Evolutionary conservation across 2,113 vertebrate species (phyloP).

Genomic region (Zeus faber): DNA sequence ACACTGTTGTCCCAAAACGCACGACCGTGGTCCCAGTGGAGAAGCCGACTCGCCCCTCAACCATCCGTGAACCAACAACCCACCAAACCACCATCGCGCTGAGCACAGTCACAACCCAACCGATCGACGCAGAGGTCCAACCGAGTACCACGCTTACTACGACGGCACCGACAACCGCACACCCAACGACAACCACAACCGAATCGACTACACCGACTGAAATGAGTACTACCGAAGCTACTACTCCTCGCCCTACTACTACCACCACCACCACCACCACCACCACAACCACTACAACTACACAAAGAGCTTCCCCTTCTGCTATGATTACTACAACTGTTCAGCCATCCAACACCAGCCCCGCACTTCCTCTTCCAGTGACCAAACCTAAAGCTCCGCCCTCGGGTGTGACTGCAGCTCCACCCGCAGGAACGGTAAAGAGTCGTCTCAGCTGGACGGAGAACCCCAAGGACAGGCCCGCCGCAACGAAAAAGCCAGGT

Average conservation of each 20-base stretch:
- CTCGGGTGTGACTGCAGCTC: no score
- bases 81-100: background rate
- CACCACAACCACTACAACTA: background rate
- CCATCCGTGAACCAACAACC: constrained; percentile 3
- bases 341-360: background rate
- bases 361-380: constrained; percentile 8
- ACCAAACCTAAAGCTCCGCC: no score
- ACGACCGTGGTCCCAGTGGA: background rate
- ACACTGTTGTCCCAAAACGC: background rate
- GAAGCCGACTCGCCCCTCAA: background rate
- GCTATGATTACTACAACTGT: background rate
- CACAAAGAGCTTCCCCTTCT: no score
- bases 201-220: constrained; percentile 9
- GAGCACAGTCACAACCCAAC: constrained; percentile 22
- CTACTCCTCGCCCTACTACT: background rate
- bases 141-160: background rate
- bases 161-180: constrained; percentile 1
- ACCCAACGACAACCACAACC: constrained; percentile 1
- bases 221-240: constrained; percentile 9
- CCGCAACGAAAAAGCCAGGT: constrained; percentile 62
- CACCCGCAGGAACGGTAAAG: constrained; percentile 17
- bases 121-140: constrained; percentile 17
- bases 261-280: background rate
- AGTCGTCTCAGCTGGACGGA: constrained; percentile 69
- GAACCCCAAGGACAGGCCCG: constrained; percentile 47